Evolutionary conservation across 2,113 vertebrate species (phyloP).

Genomic region (Bombycilla garrulus): DNA sequence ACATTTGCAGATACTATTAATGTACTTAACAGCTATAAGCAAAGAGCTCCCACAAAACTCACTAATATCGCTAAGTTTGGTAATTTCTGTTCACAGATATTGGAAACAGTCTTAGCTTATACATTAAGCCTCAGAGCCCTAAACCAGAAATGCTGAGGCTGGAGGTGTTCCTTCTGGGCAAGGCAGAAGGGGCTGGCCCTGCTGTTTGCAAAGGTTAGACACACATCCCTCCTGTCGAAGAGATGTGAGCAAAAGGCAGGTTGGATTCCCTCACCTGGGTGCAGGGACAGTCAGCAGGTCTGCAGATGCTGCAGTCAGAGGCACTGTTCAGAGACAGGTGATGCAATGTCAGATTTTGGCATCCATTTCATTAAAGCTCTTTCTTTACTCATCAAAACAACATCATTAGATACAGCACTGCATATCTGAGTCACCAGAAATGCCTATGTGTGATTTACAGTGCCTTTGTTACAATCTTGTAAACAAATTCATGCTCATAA

Average conservation of each 20-base stretch:
- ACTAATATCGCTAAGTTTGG: background rate
- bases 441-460: background rate
- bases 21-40: background rate
- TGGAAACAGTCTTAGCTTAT: background rate
- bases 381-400: background rate
- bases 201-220: background rate
- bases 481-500: background rate
- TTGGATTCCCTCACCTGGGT: background rate
- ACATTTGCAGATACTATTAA: background rate
- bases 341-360: background rate
- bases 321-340: background rate
- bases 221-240: background rate
- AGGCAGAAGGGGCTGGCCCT: background rate
- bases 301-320: background rate
- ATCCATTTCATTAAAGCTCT: background rate
- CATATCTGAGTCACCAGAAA: background rate
- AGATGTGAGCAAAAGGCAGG: rapidly evolving
- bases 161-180: background rate
- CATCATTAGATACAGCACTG: background rate
- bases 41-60: background rate
- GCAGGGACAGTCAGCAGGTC: background rate
- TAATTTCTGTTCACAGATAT: background rate
- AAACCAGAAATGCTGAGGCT: background rate
- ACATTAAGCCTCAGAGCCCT: background rate
- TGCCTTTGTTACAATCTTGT: background rate